Evolutionary conservation across 2,113 vertebrate species (phyloP).

Genomic region (Notarius lentiginosus): DNA sequence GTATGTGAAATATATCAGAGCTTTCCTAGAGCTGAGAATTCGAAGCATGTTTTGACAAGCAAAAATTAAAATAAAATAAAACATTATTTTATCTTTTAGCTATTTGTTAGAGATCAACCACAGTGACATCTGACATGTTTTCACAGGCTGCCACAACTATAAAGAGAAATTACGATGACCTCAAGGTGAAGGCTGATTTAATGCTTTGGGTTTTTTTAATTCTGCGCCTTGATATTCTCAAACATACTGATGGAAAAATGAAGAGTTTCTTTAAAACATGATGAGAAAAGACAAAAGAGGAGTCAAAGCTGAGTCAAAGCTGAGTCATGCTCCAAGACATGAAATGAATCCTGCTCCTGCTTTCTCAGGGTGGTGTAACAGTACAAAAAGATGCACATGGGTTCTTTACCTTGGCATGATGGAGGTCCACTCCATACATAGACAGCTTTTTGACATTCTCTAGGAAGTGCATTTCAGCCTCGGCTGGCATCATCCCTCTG

Average conservation of each 20-base stretch:
- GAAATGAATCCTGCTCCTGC: neutral
- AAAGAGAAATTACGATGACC: neutral
- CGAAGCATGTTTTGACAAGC: no score
- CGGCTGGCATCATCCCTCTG: conserved; percentile 95
- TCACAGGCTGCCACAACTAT: neutral
- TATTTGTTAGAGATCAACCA: neutral
- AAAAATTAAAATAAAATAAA: neutral
- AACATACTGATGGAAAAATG: neutral
- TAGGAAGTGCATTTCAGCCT: conserved; percentile 96
- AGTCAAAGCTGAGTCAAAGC: conserved; percentile 19
- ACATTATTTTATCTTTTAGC: neutral
- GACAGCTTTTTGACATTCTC: conserved; percentile 98
- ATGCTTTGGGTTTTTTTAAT: neutral
- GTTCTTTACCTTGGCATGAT: conserved; percentile 88
- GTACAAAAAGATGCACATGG: neutral
- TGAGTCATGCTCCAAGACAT: neutral
- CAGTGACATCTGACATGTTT: neutral
- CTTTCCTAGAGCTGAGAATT: neutral
- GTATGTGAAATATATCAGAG: neutral
- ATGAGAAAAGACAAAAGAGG: neutral
- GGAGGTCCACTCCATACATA: conserved; percentile 98
- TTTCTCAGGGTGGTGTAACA: conserved; percentile 1
- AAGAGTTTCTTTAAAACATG: neutral
- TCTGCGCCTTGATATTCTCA: neutral
- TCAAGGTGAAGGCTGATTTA: neutral